Percentiles rank a stretch among this genome's conserved stretches.
Evolutionary conservation across 2,113 vertebrate genomes (phyloP).

Genomic region (Morone saxatilis): DNA sequence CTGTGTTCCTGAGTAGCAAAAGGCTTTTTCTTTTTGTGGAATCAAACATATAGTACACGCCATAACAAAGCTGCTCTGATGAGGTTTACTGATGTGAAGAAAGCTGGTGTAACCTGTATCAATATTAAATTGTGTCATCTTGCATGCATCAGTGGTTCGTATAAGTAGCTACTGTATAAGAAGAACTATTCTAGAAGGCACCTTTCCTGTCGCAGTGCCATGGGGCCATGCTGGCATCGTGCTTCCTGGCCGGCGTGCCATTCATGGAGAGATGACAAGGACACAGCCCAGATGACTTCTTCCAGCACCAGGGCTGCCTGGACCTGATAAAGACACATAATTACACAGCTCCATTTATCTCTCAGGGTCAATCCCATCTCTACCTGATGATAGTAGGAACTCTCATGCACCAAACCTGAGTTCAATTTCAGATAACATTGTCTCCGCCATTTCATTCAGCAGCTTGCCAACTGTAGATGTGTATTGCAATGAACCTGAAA

Average conservation of each 20-base stretch:
- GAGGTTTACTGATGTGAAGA: constrained; percentile 33
- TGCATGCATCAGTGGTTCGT: constrained; percentile 59
- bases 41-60: constrained; percentile 10
- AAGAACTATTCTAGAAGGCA: constrained; percentile 66
- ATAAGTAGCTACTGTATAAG: constrained; percentile 30
- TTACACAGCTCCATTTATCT: constrained; percentile 79
- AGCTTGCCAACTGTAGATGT: constrained; percentile 42
- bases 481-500: constrained; percentile 52
- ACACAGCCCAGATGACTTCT: constrained; percentile 70
- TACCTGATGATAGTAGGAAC: constrained; percentile 62
- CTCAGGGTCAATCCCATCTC: constrained; percentile 72
- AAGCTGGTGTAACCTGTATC: constrained; percentile 42
- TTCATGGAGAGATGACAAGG: constrained; percentile 76
- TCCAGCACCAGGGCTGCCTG: constrained; percentile 61
- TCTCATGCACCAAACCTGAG: constrained; percentile 55
- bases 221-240: constrained; percentile 36
- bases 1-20: neutral
- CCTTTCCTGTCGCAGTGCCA: constrained; percentile 68
- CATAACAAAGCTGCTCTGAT: constrained; percentile 5
- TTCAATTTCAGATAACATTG: constrained; percentile 84
- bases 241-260: constrained; percentile 51
- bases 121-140: constrained; percentile 51
- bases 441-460: constrained; percentile 68
- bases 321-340: constrained; percentile 81
- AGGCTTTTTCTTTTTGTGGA: neutral